Base-by-base conservation (phyloP, 2,888 invertebrate genomes). In the Formica aserva region DNA sequence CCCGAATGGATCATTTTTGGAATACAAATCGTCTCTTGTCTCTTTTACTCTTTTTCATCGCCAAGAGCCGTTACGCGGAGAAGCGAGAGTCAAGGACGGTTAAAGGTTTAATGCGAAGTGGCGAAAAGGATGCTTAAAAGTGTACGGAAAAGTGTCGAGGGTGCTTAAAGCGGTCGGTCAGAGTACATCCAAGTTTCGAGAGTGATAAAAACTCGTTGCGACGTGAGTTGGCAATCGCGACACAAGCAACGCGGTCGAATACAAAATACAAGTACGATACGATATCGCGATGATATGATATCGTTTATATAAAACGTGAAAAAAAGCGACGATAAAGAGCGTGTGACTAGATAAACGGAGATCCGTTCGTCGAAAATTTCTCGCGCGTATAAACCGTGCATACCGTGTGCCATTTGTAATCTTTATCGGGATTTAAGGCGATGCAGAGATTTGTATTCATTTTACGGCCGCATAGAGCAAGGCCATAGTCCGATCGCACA, bases 381-480 rank as follows among this genome's bases (percentile, higher is more conserved):
- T 82, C 55, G 55, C 63, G 3, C 38, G 65, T 84, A 85, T 52
- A 52, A 52, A 52, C 52, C 60, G 41, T 48, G 80, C 52, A 82
- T 72, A 83, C 76, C 60, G 22, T 4, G 81, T 66, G 82, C 84
- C 77, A 76, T 90, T 78, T 66, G 57, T 67, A 72, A 66, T 63
- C 87, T 77, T 87, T 78, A 85, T 75, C 48, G 77, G n/a, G 35
- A 75, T 85, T 88, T 89, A 89, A 86, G 86, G 83, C 84, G 74
- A 55, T 63, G 84, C 63, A 78, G 74, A 89, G 76, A 89, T 89
- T 86, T 87, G 65, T 90, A 90, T 89, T 89, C 83, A 90, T 88
- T 90, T 66, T 65, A 60, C 52, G 60, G 62, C 38, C 26, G 45
- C 55, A n/a, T 66, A 45, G 75, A 45, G 41, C 45, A 13, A 77